Evolutionary conservation across 2,888 invertebrate species (phyloP).

Genomic region (Sturmia bella): DNA sequence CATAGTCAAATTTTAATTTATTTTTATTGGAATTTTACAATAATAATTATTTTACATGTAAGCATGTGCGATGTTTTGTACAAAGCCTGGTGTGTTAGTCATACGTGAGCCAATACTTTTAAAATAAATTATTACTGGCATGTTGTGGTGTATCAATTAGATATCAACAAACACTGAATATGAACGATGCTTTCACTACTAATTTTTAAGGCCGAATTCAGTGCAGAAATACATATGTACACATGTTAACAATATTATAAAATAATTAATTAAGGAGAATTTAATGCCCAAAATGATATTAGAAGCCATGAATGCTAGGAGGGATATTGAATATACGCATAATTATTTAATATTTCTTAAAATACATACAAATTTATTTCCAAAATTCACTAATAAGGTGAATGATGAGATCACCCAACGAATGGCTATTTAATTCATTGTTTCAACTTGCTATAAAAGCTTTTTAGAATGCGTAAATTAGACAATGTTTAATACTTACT

Average conservation of each 20-base stretch:
- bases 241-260: too few relatives aligned
- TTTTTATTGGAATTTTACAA: neutral
- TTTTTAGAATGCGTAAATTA: constrained; percentile 10
- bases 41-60: constrained; percentile 2
- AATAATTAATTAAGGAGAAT: too few relatives aligned
- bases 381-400: constrained; percentile 55
- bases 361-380: too few relatives aligned
- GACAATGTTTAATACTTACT: constrained; percentile 72
- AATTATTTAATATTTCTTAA: too few relatives aligned
- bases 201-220: too few relatives aligned
- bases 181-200: too few relatives aligned
- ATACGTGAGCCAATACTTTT: constrained; percentile 6
- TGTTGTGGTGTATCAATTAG: neutral
- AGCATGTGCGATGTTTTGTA: too few relatives aligned
- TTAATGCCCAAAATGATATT: too few relatives aligned
- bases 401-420: constrained; percentile 61
- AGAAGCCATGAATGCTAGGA: too few relatives aligned
- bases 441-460: constrained; percentile 28
- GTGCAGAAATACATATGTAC: too few relatives aligned
- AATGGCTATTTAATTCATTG: constrained; percentile 10
- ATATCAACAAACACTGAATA: neutral
- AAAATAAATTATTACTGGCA: too few relatives aligned
- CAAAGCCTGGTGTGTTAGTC: constrained; percentile 29
- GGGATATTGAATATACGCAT: too few relatives aligned
- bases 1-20: constrained; percentile 34